Evolutionary conservation across 2,797 vertebrate genomes (phyloP).

Genomic region (Acipenser oxyrinchus): DNA sequence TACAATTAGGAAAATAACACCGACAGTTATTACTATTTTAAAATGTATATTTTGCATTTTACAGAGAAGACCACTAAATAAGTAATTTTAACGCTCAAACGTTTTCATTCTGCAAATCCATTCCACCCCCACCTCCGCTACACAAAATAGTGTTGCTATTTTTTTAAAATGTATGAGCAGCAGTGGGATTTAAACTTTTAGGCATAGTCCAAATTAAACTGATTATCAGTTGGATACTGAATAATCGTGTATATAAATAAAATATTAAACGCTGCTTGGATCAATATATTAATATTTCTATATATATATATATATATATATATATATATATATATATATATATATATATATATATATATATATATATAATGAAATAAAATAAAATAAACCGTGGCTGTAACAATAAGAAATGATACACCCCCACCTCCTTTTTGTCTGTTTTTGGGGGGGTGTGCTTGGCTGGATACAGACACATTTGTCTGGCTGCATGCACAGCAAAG

Average conservation of each 20-base stretch:
- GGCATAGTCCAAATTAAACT: too few relatives aligned
- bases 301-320: too few relatives aligned
- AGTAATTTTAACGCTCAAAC: slow-evolving; percentile 17
- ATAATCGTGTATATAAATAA: too few relatives aligned
- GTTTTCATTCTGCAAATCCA: neutral
- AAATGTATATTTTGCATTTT: neutral
- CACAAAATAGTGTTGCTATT: neutral
- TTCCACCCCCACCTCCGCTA: neutral
- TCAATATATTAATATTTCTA: too few relatives aligned
- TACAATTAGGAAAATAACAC: neutral
- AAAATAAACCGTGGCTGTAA: slow-evolving; percentile 14
- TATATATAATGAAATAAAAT: neutral
- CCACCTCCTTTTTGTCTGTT: slow-evolving; percentile 42
- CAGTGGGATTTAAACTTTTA: too few relatives aligned
- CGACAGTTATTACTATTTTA: neutral
- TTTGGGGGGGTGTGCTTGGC: slow-evolving; percentile 32
- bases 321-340: too few relatives aligned
- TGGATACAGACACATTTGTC: slow-evolving; percentile 17
- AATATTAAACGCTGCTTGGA: too few relatives aligned
- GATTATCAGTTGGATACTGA: too few relatives aligned
- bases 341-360: too few relatives aligned
- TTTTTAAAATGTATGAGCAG: neutral
- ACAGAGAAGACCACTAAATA: neutral
- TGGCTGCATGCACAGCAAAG: slow-evolving; percentile 21
- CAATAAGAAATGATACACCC: slow-evolving; percentile 17